phyloP scores from a whole-genome alignment of 1,140 invertebrate genomes.

The Cecropterus lyciades region DNA sequence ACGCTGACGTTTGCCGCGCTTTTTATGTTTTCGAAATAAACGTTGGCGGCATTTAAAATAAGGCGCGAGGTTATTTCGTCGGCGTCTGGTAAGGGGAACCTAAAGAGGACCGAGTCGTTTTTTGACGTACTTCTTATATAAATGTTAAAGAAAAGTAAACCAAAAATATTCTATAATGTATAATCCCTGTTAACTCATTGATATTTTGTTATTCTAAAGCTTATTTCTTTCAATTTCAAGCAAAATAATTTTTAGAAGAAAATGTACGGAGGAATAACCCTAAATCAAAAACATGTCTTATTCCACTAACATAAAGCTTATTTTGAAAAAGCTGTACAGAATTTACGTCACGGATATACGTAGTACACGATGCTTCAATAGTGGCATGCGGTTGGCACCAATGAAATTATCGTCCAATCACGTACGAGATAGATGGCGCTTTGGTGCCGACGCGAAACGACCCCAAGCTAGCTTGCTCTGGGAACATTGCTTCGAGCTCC shows the following conservation, averaged over 20 bases:
- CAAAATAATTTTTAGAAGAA: conserved; percentile 66
- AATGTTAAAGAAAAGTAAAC: conserved; percentile 49
- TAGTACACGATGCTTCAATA: conserved; percentile 65
- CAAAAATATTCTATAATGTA: conserved; percentile 54
- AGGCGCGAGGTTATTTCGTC: conserved; percentile 77
- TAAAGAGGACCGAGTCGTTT: conserved; percentile 69
- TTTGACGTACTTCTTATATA: conserved; percentile 79
- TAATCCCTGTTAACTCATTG: conserved; percentile 44
- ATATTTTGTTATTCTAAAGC: conserved; percentile 46
- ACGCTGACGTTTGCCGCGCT: conserved; percentile 77
- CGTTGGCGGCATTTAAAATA: conserved; percentile 81
- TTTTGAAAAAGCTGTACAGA: conserved; percentile 39
- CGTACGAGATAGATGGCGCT: conserved; percentile 70
- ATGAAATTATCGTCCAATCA: conserved; percentile 66
- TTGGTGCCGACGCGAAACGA: conserved; percentile 76
- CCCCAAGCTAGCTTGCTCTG: conserved; percentile 80
- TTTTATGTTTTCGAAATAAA: conserved; percentile 77
- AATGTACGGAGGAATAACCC: conserved; percentile 60
- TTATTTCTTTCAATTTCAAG: conserved; percentile 49
- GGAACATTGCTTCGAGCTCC: conserved; percentile 84
- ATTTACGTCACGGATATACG: conserved; percentile 78
- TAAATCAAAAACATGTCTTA: conserved; percentile 43
- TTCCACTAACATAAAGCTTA: conserved; percentile 16
- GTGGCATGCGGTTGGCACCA: conserved; percentile 60
- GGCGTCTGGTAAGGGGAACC: conserved; percentile 68